A percentile compares a stretch with the other conserved stretches of the same genome.
phyloP scores from a whole-genome alignment of 2,113 vertebrate genomes.

The Kryptolebias marmoratus region DNA sequence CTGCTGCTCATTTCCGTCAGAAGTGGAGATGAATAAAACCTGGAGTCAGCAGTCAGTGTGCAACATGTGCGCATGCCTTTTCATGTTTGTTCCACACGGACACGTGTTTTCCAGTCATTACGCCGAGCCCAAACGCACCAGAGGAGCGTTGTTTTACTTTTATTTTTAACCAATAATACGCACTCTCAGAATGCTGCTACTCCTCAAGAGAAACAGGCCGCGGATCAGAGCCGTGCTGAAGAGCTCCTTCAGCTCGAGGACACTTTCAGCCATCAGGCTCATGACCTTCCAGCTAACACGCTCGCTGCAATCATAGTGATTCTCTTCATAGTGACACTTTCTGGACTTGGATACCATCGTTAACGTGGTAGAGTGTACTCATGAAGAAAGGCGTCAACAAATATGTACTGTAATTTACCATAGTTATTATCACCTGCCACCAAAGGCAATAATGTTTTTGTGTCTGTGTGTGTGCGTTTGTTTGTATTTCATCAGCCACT shows the following conservation, averaged over 20 bases:
- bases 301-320: conserved; percentile 21
- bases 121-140: neutral
- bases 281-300: conserved; percentile 46
- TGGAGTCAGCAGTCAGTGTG: neutral
- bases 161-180: neutral
- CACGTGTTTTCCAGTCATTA: conserved; percentile 1
- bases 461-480: too few relatives aligned
- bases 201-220: conserved; percentile 3
- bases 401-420: neutral
- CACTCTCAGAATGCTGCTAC: neutral
- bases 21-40: neutral
- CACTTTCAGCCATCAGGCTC: conserved; percentile 32
- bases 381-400: conserved; percentile 1
- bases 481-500: too few relatives aligned
- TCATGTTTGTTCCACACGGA: neutral
- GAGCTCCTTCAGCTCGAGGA: conserved; percentile 46
- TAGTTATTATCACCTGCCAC: too few relatives aligned
- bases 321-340: neutral
- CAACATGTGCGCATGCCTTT: neutral
- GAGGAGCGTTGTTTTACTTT: conserved; percentile 6
- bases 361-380: neutral
- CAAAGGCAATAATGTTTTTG: too few relatives aligned
- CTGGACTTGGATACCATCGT: conserved; percentile 13
- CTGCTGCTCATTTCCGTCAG: conserved; percentile 20
- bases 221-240: conserved; percentile 21